phyloP scores from a whole-genome alignment of 2,888 invertebrate species.

The Gandaritis pyraliata region DNA sequence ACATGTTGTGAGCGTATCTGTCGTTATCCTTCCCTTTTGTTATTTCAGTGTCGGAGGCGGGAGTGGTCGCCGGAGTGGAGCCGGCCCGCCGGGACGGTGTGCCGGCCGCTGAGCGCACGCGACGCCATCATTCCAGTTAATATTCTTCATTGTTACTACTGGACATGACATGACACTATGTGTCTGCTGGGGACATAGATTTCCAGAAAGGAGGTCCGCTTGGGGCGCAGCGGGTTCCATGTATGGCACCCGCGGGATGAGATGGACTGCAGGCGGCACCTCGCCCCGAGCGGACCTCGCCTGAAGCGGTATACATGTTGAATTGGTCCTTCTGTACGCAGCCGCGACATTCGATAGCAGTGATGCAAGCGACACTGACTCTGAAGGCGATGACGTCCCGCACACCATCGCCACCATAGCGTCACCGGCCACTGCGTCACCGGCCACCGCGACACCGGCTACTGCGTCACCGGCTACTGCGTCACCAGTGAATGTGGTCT shows the following conservation, averaged over 20 bases:
- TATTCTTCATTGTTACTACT: no score
- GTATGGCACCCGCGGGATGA: no score
- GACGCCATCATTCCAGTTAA: conserved; percentile 58
- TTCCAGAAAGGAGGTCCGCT: no score
- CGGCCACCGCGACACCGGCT: conserved; percentile 17
- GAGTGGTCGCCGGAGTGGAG: conserved; percentile 39
- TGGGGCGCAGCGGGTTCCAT: no score
- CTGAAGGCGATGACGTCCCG: conserved; percentile 44
- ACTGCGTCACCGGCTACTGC: conserved; percentile 8
- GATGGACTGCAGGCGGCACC: no score
- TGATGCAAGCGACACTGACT: conserved; percentile 71
- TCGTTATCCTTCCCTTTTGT: no score
- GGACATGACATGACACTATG: no score
- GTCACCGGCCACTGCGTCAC: conserved; percentile 11
- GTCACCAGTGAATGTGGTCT: conserved; percentile 2
- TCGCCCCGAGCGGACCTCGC: no score
- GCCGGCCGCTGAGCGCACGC: conserved; percentile 41
- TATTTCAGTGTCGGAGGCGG: no score
- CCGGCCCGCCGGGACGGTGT: conserved; percentile 32
- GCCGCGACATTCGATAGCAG: conserved; percentile 75
- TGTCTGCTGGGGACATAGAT: no score
- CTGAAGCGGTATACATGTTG: background rate
- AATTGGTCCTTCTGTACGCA: conserved; percentile 34
- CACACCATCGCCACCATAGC: conserved; percentile 12
- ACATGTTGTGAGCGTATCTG: no score